Percentiles rank a stretch among this genome's conserved stretches.
phyloP scores from a whole-genome alignment of 1,140 invertebrate species.

The Nephila pilipes region DNA sequence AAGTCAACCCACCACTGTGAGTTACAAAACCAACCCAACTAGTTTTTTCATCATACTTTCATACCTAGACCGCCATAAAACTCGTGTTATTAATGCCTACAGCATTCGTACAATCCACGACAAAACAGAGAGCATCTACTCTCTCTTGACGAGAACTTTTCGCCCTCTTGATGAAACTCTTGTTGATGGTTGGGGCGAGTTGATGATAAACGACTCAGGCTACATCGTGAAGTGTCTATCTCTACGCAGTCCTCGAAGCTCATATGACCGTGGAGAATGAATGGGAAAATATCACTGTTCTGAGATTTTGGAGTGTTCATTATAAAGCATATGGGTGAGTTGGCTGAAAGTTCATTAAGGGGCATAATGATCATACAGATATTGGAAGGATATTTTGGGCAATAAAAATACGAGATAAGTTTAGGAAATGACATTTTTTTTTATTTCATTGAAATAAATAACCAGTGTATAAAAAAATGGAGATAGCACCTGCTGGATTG shows the following conservation, averaged over 20 bases:
- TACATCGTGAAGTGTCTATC: background rate
- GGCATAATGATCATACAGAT: background rate
- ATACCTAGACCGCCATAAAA: background rate
- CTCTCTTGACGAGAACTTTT: constrained; percentile 7
- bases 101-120: background rate
- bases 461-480: too few species aligned
- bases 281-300: constrained; percentile 30
- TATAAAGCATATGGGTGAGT: constrained; percentile 38
- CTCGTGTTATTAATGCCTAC: constrained; percentile 4
- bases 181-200: constrained; percentile 10
- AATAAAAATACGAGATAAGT: background rate
- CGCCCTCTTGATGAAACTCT: background rate
- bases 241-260: background rate
- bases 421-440: background rate
- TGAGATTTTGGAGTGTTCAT: constrained; percentile 47
- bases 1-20: background rate
- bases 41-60: background rate
- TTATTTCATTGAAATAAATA: too few species aligned
- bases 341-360: background rate
- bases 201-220: background rate
- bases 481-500: too few species aligned
- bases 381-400: background rate
- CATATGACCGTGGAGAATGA: constrained; percentile 44
- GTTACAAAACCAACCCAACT: background rate
- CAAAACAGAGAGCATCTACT: background rate